A percentile compares a stretch with the other conserved stretches of the same genome.
These are phyloP conservation scores for Oxycera nigricornis DNA, from an alignment of 2,888 invertebrate species.

Conservation along the genomic window DNA sequence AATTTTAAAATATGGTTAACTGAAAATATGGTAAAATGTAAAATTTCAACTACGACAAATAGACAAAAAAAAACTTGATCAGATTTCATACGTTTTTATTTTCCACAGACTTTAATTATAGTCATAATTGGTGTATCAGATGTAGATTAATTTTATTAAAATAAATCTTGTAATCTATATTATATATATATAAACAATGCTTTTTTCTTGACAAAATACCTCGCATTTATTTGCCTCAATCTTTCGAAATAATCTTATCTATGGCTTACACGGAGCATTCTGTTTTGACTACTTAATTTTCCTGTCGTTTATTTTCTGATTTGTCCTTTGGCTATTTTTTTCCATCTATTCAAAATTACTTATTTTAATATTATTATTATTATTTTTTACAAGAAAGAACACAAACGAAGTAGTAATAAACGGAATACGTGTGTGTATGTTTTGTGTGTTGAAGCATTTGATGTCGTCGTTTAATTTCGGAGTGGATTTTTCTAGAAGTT, in stretches of 20 bases:
- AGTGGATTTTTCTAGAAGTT: neutral
- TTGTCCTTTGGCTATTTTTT: too few species aligned
- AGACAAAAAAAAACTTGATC: conserved; percentile 17
- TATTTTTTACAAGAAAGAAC: neutral
- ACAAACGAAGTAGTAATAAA: conserved; percentile 50
- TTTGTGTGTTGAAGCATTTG: conserved; percentile 7
- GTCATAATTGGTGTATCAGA: conserved; percentile 44
- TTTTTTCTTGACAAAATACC: too few species aligned
- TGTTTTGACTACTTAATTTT: neutral
- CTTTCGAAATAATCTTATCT: too few species aligned
- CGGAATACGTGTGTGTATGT: conserved; percentile 41
- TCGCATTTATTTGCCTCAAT: too few species aligned
- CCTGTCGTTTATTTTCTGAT: too few species aligned
- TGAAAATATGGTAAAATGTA: neutral
- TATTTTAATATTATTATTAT: too few species aligned
- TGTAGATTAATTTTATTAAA: conserved; percentile 46
- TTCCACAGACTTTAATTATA: conserved; percentile 33
- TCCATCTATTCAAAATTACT: too few species aligned
- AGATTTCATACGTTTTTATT: conserved; percentile 30
- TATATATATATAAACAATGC: too few species aligned
- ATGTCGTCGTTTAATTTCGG: neutral
- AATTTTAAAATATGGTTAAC: neutral
- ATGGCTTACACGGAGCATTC: neutral
- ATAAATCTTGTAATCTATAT: conserved; percentile 46
- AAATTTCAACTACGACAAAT: neutral